phyloP scores from a whole-genome alignment of 2,888 invertebrate genomes.

The Chloroclysta siterata region DNA sequence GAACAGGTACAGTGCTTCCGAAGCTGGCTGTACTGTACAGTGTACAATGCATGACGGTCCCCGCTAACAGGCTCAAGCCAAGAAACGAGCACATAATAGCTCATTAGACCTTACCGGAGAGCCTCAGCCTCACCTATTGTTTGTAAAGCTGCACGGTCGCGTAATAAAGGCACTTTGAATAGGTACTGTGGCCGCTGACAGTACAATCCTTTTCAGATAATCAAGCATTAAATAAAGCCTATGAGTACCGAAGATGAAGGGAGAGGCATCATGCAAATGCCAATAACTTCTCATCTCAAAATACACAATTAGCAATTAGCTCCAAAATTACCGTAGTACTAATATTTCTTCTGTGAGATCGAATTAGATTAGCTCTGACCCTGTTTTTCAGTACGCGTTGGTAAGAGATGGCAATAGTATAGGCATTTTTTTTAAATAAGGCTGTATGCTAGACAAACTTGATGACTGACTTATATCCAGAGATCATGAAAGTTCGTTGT shows the following conservation, averaged over 20 bases:
- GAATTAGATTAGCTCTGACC: too few relatives aligned
- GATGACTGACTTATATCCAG: too few relatives aligned
- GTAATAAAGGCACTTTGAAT: constrained; percentile 73
- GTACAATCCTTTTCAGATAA: constrained; percentile 54
- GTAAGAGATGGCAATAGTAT: too few relatives aligned
- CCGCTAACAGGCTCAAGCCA: constrained; percentile 57
- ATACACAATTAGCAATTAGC: neutral
- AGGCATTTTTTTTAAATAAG: too few relatives aligned
- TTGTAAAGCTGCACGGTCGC: constrained; percentile 70
- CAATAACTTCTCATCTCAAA: neutral
- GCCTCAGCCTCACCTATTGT: constrained; percentile 69
- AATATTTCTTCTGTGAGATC: too few relatives aligned
- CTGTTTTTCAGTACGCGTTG: too few relatives aligned
- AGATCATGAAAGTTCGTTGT: too few relatives aligned
- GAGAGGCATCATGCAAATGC: neutral
- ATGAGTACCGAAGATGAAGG: neutral
- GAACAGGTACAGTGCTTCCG: neutral
- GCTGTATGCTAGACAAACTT: too few relatives aligned
- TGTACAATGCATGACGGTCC: constrained; percentile 8
- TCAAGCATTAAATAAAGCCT: constrained; percentile 45
- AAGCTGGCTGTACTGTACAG: neutral
- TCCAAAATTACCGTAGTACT: too few relatives aligned
- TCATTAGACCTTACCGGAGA: constrained; percentile 76
- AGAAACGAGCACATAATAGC: constrained; percentile 70
- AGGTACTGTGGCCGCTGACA: constrained; percentile 53